These are phyloP conservation scores for Pristiophorus japonicus DNA, from an alignment of 2,113 vertebrate species.

Conservation along the genomic window DNA sequence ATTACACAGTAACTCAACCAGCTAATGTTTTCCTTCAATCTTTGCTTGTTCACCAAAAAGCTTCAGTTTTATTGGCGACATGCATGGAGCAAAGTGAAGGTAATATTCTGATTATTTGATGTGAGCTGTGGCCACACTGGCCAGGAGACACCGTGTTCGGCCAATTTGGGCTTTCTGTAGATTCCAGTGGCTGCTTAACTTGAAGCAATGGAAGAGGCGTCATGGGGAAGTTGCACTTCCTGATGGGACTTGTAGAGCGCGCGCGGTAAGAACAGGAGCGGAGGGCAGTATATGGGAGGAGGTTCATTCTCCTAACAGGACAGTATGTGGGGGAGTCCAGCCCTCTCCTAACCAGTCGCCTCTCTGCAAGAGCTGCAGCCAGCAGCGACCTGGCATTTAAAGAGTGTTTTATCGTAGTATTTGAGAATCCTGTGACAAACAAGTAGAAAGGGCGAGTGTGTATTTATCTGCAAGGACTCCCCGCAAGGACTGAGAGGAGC, in stretches of 20 bases:
- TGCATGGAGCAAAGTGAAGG: not conserved
- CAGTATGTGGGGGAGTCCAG: not conserved
- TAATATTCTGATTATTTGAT: not conserved
- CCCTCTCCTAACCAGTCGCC: not conserved
- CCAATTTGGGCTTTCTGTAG: not conserved
- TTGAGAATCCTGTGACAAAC: not conserved
- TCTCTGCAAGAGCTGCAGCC: not conserved
- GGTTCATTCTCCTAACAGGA: not conserved
- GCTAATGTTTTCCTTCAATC: not conserved
- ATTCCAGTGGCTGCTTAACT: not conserved
- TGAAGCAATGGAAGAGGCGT: not conserved
- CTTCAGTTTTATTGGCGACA: not conserved
- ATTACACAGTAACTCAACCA: not conserved
- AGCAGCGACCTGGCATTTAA: not conserved
- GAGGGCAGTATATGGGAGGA: not conserved
- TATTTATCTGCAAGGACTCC: not conserved
- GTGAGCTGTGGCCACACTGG: too few species aligned
- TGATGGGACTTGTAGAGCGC: not conserved
- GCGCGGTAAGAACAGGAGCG: too few species aligned
- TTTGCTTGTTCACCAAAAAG: not conserved
- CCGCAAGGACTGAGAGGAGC: not conserved
- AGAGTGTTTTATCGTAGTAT: not conserved
- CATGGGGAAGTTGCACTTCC: slow-evolving; percentile 19
- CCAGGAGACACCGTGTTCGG: not conserved
- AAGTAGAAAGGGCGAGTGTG: not conserved